Evolutionary conservation across 2,888 invertebrate species (phyloP).

Genomic region (Melangyna quadrimaculata): DNA sequence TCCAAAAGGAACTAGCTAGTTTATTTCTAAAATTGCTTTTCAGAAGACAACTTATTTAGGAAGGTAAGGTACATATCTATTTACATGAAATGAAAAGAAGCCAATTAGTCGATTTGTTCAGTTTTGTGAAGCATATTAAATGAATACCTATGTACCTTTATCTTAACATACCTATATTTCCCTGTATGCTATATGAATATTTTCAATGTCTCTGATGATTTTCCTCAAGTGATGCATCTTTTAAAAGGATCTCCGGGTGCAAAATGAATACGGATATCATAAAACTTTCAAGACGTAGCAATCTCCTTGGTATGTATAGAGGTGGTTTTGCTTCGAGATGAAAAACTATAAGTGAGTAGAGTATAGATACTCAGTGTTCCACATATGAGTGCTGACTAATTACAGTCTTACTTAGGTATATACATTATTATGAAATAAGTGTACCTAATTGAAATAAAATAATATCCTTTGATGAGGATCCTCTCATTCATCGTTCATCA

Average conservation of each 20-base stretch:
- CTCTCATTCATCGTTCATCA: not conserved
- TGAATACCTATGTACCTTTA: not conserved
- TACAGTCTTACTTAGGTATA: constrained; percentile 6
- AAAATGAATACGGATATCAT: not conserved
- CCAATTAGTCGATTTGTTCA: constrained; percentile 55
- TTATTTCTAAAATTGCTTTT: not conserved
- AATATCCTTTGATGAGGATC: constrained; percentile 27
- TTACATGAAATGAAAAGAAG: constrained; percentile 42
- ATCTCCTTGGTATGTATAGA: too few species aligned
- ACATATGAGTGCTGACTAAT: constrained; percentile 1
- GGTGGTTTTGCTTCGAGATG: not conserved
- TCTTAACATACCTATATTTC: not conserved
- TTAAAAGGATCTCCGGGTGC: not conserved
- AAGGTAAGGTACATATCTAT: too few species aligned
- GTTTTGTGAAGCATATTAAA: constrained; percentile 31
- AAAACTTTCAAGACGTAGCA: constrained; percentile 14
- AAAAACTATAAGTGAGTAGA: not conserved
- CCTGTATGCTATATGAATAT: not conserved
- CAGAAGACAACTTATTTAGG: too few species aligned
- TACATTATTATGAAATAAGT: constrained; percentile 2
- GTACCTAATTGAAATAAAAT: constrained; percentile 56
- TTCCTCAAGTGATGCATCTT: not conserved
- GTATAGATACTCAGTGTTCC: not conserved
- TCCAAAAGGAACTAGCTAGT: not conserved
- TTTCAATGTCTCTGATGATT: not conserved